A percentile compares a stretch with the other conserved stretches of the same genome.
Conservation (phyloP, 2,797 vertebrate species). For the Mus spretus region DNA sequence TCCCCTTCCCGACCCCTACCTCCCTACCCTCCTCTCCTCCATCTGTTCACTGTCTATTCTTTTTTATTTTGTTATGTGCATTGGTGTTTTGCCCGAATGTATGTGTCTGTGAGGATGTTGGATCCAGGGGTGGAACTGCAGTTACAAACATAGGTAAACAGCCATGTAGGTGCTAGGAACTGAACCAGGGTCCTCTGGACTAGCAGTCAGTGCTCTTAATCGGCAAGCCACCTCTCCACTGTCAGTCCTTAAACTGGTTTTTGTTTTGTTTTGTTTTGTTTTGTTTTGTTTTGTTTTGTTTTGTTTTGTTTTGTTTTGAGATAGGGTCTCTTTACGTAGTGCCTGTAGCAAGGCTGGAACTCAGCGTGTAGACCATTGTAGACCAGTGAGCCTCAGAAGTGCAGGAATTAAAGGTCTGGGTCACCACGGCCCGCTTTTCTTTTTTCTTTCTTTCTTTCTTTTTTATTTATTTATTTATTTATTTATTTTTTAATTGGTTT, state of each 20-base stretch:
- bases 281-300: too few relatives aligned
- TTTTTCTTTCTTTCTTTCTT: not conserved
- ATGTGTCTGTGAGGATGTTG: not conserved
- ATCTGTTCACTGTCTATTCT: not conserved
- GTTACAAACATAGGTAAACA: not conserved
- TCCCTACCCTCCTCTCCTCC: not conserved
- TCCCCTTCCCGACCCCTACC: not conserved
- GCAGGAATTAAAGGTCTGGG: not conserved
- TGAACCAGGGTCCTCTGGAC: not conserved
- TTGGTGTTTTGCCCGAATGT: not conserved
- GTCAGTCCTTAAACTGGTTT: not conserved
- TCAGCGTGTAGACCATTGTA: not conserved
- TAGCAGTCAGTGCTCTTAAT: not conserved
- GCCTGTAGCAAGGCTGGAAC: not conserved
- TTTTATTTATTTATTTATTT: not conserved
- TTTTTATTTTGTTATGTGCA: not conserved
- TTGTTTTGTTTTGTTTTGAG: too few relatives aligned
- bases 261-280: not conserved
- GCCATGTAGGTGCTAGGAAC: not conserved
- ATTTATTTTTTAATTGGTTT: too few relatives aligned
- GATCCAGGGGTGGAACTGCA: not conserved
- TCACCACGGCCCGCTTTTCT: accelerated
- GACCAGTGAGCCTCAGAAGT: not conserved
- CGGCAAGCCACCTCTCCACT: not conserved
- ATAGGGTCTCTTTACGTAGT: not conserved